Conservation (phyloP, 2,113 vertebrate genomes). For the Athene cunicularia region DNA sequence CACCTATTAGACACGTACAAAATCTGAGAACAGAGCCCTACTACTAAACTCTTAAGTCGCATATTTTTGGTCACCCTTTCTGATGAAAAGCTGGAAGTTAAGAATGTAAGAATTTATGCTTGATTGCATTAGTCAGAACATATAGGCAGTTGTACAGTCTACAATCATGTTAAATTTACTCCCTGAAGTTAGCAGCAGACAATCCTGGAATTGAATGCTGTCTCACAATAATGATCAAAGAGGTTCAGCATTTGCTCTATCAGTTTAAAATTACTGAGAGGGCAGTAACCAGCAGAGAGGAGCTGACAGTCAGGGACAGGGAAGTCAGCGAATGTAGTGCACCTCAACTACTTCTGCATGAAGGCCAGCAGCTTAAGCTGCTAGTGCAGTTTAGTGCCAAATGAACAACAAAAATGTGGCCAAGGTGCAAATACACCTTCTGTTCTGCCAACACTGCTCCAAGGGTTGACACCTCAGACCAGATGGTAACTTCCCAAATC, state of each 20-base stretch:
- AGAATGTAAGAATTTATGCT: not conserved
- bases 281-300: not conserved
- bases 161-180: not conserved
- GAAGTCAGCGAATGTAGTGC: not conserved
- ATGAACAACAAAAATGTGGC: not conserved
- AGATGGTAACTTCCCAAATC: not conserved
- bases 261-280: not conserved
- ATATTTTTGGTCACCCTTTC: not conserved
- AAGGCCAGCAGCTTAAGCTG: not conserved
- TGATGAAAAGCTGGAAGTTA: not conserved
- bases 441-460: not conserved
- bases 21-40: not conserved
- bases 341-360: not conserved
- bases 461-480: not conserved
- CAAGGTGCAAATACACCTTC: not conserved
- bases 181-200: not conserved
- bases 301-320: not conserved
- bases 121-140: not conserved
- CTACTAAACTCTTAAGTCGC: not conserved
- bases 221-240: not conserved
- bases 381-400: not conserved
- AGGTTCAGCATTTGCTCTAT: not conserved
- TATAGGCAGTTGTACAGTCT: not conserved
- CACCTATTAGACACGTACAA: fast-evolving
- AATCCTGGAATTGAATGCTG: not conserved